A percentile compares a stretch with the other conserved stretches of the same genome.
phyloP scores from a whole-genome alignment of 2,888 invertebrate genomes.

The Hyposoter didymator region DNA sequence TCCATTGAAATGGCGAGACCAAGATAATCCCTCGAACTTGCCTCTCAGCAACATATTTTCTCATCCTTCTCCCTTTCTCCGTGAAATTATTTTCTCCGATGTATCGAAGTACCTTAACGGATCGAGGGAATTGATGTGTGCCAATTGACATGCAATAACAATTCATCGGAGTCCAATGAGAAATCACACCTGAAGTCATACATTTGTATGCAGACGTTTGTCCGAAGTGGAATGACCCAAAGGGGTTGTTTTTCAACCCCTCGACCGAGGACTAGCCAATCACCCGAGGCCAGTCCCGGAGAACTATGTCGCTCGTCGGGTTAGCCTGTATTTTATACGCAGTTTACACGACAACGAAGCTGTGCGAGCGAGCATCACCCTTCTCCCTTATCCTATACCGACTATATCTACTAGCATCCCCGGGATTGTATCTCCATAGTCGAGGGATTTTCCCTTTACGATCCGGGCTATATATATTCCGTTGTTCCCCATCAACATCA shows the following conservation, averaged over 20 bases:
- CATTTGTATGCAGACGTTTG: conserved; percentile 4
- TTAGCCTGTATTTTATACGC: conserved; percentile 43
- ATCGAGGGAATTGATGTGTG: not conserved
- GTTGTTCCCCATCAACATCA: conserved; percentile 53
- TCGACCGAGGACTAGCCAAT: conserved; percentile 7
- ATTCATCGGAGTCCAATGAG: not conserved
- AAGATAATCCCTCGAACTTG: conserved; percentile 52
- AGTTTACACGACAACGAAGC: conserved; percentile 40
- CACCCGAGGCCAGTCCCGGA: conserved; percentile 5
- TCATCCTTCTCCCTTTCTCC: not conserved
- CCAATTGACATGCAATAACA: not conserved
- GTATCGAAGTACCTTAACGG: not conserved
- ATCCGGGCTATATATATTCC: conserved; percentile 44
- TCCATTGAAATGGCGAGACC: conserved; percentile 52
- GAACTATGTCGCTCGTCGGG: conserved; percentile 9
- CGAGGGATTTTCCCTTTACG: conserved; percentile 76
- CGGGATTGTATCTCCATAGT: conserved; percentile 74
- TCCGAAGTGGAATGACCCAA: conserved; percentile 6
- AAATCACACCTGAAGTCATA: conserved; percentile 21
- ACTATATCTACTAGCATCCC: conserved; percentile 76
- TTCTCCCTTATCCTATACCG: conserved; percentile 73
- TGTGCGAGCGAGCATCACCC: conserved; percentile 51
- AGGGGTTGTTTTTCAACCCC: conserved; percentile 11
- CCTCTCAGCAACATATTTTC: conserved; percentile 10
- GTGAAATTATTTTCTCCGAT: not conserved